Evolutionary conservation across 2,113 vertebrate genomes (phyloP), one percentile per base, ranked within the genome.

Genomic region (Hassar affinis): DNA sequence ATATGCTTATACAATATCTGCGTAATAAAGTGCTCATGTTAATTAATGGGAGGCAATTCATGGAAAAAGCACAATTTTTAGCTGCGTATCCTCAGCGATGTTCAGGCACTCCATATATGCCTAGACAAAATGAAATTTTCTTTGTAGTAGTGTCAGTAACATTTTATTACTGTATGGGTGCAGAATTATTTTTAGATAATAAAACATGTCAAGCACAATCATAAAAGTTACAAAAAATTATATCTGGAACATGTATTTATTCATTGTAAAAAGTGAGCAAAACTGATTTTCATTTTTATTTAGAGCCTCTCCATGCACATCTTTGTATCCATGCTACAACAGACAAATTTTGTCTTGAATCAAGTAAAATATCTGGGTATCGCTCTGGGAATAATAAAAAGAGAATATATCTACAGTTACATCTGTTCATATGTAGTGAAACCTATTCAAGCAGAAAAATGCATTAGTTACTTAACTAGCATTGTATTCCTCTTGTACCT

Each of bases 1-100:
- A 81, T 74, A 75, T 64, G 62, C 42, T 38, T 78, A 68, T 72
- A 27, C 76, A 76, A 85, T 83, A 77, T 72, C 66, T 85, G 45
- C n/a, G 30, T 80, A 84, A 85, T 85, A 35, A 78, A 81, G 77
- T 49, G 76, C 61, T 69, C 27, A 33, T 84, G 51, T 76, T 80
- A 78, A 80, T 71, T 80, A 78, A 87, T 76, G 68, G 30, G 15
- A 14, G 14, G 54, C 25, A 64, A 54, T 45, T 42, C 20, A 6
- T 1, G 59, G 27, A 77, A 80, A 80, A 80, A 27, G 30, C 52
- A 42, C 18, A 78, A 42, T 78, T 57, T 14, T 54, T 78, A 57
- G 20, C 12, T 57, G 2, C 18, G 25, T 57, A 6, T 57, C 51
- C 51, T 78, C 51, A 56, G 38, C 52, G 33, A 38, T 57, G 15